Evolutionary conservation across 1,140 invertebrate species (phyloP).

Genomic region (Eulimnadia texana): DNA sequence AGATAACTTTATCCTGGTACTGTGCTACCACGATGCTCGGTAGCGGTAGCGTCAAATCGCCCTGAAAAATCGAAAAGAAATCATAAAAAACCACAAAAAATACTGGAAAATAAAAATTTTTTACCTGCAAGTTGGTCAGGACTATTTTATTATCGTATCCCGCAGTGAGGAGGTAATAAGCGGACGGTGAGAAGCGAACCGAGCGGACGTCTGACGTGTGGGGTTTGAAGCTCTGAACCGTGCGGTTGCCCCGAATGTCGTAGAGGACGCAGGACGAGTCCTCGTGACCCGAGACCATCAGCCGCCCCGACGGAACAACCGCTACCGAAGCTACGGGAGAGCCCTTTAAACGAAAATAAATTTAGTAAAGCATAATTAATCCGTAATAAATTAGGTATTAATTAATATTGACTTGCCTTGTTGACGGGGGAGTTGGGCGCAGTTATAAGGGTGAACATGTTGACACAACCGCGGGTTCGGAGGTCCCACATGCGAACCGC

Average conservation of each 20-base stretch:
- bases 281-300: constrained; percentile 91
- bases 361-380: background rate
- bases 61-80: constrained; percentile 36
- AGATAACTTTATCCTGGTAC: constrained; percentile 95
- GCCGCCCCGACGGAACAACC: constrained; percentile 85
- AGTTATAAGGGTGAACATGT: constrained; percentile 67
- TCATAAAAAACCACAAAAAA: constrained; percentile 2
- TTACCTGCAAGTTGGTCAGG: constrained; percentile 90
- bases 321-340: constrained; percentile 86
- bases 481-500: constrained; percentile 97
- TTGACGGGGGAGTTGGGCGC: constrained; percentile 31
- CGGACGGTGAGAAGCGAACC: constrained; percentile 90
- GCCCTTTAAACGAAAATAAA: constrained; percentile 39
- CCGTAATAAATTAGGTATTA: background rate
- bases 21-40: constrained; percentile 90
- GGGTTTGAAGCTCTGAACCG: constrained; percentile 86
- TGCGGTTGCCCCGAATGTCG: constrained; percentile 81
- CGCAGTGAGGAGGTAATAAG: constrained; percentile 91
- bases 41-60: constrained; percentile 79
- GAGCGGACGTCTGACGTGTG: constrained; percentile 86
- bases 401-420: constrained; percentile 4
- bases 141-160: constrained; percentile 92
- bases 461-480: constrained; percentile 76
- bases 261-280: constrained; percentile 90
- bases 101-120: constrained; percentile 21